These are phyloP conservation scores for Pristionchus fissidentatus DNA, from an alignment of 2,888 invertebrate genomes.

Conservation along the genomic window DNA sequence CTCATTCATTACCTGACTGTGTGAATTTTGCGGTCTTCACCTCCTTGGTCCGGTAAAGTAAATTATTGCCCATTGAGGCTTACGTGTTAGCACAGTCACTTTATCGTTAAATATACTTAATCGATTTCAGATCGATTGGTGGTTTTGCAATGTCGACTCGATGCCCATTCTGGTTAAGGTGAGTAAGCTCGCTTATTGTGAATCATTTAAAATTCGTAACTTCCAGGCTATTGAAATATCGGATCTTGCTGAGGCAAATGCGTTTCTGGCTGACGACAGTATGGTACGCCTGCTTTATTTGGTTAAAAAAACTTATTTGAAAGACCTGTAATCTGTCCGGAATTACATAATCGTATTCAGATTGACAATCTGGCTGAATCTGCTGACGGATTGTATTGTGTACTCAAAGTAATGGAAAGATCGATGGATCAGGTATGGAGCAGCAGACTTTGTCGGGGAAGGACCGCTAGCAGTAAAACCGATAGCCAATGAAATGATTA, in stretches of 20 bases:
- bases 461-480: no score
- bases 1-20: no score
- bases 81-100: no score
- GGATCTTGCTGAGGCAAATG: not conserved
- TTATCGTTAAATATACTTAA: not conserved
- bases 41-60: no score
- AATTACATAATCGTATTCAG: not conserved
- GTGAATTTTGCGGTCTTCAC: no score
- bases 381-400: constrained; percentile 4
- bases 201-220: not conserved
- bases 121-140: not conserved
- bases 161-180: constrained; percentile 15
- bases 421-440: not conserved
- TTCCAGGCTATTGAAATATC: not conserved
- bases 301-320: not conserved
- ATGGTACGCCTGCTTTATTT: not conserved
- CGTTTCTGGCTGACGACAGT: not conserved
- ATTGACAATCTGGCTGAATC: not conserved
- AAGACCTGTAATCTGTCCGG: no score
- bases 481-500: no score
- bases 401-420: constrained; percentile 26
- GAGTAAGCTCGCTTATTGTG: not conserved
- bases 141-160: not conserved
- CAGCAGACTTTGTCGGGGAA: no score
- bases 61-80: no score